Conservation (phyloP, 2,888 invertebrate species). For the Phyllotreta cruciferae region DNA sequence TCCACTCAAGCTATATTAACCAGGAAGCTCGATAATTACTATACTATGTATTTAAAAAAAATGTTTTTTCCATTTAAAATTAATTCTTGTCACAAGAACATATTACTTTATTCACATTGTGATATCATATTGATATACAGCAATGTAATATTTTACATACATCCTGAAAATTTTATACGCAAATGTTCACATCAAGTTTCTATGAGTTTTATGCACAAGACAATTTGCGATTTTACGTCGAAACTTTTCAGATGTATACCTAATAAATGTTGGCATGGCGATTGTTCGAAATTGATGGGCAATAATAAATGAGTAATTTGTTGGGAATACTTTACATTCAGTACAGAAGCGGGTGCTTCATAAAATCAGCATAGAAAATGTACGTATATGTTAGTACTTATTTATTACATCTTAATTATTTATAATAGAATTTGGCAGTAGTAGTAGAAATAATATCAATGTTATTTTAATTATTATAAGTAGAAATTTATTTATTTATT, state of each 20-base stretch:
- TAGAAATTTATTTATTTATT: no score
- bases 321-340: constrained; percentile 22
- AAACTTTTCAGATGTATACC: constrained; percentile 28
- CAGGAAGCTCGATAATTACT: constrained; percentile 17
- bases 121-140: not conserved
- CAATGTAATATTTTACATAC: constrained; percentile 17
- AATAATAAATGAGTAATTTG: constrained; percentile 34
- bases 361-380: no score
- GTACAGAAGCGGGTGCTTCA: constrained; percentile 8
- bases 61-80: no score
- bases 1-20: constrained; percentile 26
- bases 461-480: no score
- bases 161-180: constrained; percentile 14
- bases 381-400: no score
- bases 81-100: no score
- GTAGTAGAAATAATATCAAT: no score
- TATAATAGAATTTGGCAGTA: no score
- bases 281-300: constrained; percentile 26
- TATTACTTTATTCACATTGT: not conserved
- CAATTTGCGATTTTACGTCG: constrained; percentile 28
- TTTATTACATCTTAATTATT: no score
- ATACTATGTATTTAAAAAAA: no score
- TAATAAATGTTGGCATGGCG: constrained; percentile 20
- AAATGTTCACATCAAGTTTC: constrained; percentile 25
- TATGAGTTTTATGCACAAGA: constrained; percentile 20